A percentile compares a stretch with the other conserved stretches of the same genome.
These are phyloP conservation scores for Drosophila obscura DNA, from an alignment of 1,140 invertebrate genomes.

Conservation along the genomic window DNA sequence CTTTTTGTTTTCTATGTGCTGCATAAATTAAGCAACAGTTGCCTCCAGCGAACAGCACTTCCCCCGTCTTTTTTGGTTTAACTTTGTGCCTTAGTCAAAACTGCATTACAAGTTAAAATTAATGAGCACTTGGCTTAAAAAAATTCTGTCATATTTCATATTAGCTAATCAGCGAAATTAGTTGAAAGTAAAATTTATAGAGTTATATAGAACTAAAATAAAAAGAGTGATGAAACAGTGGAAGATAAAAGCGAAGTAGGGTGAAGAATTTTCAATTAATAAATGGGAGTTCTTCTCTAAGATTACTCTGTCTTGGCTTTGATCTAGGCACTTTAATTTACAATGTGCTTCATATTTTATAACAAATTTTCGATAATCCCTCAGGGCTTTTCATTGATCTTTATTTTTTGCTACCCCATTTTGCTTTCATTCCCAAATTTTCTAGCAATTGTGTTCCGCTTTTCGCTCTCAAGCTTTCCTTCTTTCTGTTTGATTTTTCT, in stretches of 20 bases:
- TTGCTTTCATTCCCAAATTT: conserved; percentile 4
- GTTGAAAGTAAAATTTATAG: no score
- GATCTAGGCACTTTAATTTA: not conserved
- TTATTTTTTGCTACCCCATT: not conserved
- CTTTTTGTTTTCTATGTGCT: conserved; percentile 4
- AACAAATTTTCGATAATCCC: not conserved
- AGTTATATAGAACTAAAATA: no score
- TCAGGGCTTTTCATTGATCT: conserved; percentile 23
- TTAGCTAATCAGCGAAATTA: conserved; percentile 19
- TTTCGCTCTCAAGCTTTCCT: not conserved
- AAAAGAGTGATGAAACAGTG: no score
- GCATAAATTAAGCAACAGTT: not conserved
- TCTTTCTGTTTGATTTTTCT: not conserved
- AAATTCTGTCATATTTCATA: conserved; percentile 8
- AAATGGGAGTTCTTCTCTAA: no score
- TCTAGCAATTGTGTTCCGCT: not conserved
- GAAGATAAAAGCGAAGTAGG: no score
- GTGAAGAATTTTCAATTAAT: no score
- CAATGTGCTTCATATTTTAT: not conserved
- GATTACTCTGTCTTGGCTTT: no score
- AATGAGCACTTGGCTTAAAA: conserved; percentile 21
- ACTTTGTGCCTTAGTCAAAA: conserved; percentile 34
- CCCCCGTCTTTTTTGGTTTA: conserved; percentile 2
- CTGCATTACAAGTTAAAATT: conserved; percentile 39
- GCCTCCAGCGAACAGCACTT: no score